Evolutionary conservation across 2,888 invertebrate species (phyloP), one percentile per base, ranked within the genome.

Genomic region (Conops quadrifasciatus): DNA sequence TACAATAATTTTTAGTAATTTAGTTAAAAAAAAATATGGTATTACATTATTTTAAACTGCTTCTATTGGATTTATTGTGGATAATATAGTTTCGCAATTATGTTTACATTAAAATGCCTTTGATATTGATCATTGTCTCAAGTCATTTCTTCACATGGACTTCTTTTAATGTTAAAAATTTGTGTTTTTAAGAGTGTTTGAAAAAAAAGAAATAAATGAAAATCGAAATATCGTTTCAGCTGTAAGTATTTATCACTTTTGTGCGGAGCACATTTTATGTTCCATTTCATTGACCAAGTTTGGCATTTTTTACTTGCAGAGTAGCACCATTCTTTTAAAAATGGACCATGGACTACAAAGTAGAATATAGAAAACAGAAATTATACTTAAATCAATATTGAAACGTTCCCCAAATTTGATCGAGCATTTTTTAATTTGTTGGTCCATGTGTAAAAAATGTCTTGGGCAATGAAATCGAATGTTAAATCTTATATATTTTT

Each of bases 371-470:
- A 65, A 53, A 7, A 3, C 65, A 36, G 59, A 26, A 21, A 5
- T 51, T 24, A 4, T 63, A 51, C 28, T 70, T 24, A 60, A 62
- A 49, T 16, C n/a, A 11, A 49, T 68, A 68, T 21, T 58, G 59
- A 63, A 71, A 24, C 49, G 9, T 49, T 51, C 24, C 49, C 16
- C 3, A 64, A 63, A 59, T 45, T 49, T 24, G 24, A 16, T 24
- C 19, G 2, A n/a, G 21, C n/a, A 28, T 67, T 58, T 60, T 60
- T 74, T 77, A 58, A 24, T 51, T 72, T 62, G 68, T 76, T 80
- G 76, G 82, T 82, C 83, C 83, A 83, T 83, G 83, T 83, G 84
- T 82, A 77, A 80, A 81, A 81, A 82, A 82, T 83, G 82, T 82
- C 79, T 77, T 74, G 78, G 82, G 84, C 83, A 83, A 83, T 83